Percentiles rank a stretch among this genome's conserved stretches.
phyloP scores from a whole-genome alignment of 92 coral and sea anemone species.

The Parazoanthus atlanticus region DNA sequence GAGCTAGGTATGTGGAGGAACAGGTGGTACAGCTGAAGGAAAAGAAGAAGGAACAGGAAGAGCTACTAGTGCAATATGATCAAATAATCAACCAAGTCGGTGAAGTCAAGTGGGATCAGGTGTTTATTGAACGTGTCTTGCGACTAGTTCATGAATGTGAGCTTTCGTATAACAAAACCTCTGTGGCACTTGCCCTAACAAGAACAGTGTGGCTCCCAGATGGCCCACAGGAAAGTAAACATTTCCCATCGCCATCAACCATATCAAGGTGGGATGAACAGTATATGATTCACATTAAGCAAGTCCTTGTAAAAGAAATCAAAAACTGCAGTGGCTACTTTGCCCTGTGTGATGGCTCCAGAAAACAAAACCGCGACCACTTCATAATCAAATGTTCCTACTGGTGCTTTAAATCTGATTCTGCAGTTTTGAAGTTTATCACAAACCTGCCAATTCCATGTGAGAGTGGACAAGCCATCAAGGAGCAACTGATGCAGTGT shows the following conservation, averaged over 20 bases:
- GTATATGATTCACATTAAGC: background rate
- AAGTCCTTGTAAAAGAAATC: background rate
- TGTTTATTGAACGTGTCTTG: slow-evolving; percentile 2
- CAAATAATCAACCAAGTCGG: background rate
- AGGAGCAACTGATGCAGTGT: background rate
- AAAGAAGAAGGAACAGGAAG: background rate
- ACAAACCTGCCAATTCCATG: too few relatives aligned
- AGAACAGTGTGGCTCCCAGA: background rate
- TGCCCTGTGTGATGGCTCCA: background rate
- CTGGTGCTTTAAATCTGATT: background rate
- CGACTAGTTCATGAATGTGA: slow-evolving; percentile 1
- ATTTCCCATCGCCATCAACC: background rate
- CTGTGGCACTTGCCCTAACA: slow-evolving; percentile 4
- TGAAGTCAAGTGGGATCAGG: background rate
- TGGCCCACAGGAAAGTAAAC: background rate
- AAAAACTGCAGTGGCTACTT: background rate
- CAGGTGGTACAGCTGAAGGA: background rate
- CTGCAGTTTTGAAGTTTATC: background rate
- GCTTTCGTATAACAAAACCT: background rate
- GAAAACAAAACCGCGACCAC: background rate
- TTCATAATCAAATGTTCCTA: background rate
- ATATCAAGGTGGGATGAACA: slow-evolving; percentile 6
- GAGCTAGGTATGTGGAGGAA: background rate
- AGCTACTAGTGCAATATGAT: background rate
- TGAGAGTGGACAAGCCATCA: background rate